Conservation (phyloP, 2,888 invertebrate species). For the Tenthredo amoena region DNA sequence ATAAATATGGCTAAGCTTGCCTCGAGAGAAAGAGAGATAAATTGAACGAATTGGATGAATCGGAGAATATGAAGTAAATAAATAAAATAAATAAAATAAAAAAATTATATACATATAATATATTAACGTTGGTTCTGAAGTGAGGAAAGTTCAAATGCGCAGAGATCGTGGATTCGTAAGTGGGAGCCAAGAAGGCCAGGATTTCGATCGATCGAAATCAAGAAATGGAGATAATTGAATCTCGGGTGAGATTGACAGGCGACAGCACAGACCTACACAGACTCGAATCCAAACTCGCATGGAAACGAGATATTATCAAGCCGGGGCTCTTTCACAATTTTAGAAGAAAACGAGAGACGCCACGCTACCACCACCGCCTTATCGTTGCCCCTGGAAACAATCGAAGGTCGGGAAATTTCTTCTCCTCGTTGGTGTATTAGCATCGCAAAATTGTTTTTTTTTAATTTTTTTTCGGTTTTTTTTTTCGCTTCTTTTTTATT, state of each 20-base stretch:
- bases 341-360: neutral
- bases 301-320: conserved; percentile 45
- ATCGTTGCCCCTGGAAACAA: neutral
- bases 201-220: conserved; percentile 38
- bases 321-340: neutral
- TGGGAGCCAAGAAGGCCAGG: neutral
- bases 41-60: neutral
- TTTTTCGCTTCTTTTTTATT: neutral
- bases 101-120: neutral
- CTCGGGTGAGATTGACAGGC: conserved; percentile 44
- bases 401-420: neutral
- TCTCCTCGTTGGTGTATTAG: neutral
- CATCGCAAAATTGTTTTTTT: neutral
- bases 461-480: neutral
- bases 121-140: neutral
- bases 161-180: neutral
- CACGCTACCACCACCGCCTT: neutral
- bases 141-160: conserved; percentile 13
- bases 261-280: neutral
- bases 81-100: neutral
- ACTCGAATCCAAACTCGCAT: conserved; percentile 40
- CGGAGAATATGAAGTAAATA: neutral
- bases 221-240: conserved; percentile 46
- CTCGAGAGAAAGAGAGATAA: neutral
- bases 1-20: neutral